phyloP scores from a whole-genome alignment of 2,888 invertebrate genomes.

The Aquatica leii region DNA sequence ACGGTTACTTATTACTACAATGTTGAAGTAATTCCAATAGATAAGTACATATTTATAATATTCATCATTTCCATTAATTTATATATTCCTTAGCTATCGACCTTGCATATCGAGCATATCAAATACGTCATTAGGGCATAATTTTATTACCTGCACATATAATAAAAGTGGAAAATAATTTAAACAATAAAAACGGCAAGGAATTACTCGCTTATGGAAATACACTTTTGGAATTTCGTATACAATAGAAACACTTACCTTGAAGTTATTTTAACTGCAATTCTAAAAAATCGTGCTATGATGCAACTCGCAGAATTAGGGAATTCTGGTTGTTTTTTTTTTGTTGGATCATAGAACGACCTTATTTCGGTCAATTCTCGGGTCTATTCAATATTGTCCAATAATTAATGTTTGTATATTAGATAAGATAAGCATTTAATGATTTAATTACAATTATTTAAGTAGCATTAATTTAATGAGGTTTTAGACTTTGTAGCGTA shows the following conservation, averaged over 20 bases:
- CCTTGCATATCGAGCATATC: background rate
- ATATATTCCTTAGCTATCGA: background rate
- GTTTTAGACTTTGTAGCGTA: no score
- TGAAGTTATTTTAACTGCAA: slow-evolving; percentile 3
- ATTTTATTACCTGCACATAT: background rate
- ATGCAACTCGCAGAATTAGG: background rate
- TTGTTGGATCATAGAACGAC: background rate
- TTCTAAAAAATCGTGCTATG: background rate
- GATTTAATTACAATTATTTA: no score
- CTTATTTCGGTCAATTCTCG: no score
- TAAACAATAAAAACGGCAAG: background rate
- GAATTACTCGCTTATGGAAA: background rate
- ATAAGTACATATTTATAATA: no score
- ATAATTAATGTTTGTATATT: background rate
- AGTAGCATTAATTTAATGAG: no score
- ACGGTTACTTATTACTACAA: no score
- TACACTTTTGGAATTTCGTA: background rate
- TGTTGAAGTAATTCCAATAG: no score
- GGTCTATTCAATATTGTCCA: background rate
- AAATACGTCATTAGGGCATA: background rate
- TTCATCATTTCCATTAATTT: no score
- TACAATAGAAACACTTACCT: background rate
- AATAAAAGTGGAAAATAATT: background rate
- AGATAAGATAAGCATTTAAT: no score
- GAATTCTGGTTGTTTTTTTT: no score